Evolutionary conservation across 1,140 invertebrate species (phyloP).

Genomic region (Neodiprion fabricii): DNA sequence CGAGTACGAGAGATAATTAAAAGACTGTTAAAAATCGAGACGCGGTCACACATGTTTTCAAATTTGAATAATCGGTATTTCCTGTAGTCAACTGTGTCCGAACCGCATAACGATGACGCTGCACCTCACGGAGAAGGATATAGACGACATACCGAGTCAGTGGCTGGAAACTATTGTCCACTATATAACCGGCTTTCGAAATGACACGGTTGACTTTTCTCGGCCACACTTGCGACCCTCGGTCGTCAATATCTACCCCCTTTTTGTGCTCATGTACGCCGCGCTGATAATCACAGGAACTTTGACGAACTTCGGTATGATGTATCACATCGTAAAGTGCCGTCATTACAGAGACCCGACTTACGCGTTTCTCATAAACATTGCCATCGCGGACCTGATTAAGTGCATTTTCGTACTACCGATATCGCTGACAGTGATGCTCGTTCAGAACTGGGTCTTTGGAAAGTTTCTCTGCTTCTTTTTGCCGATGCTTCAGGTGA

Average conservation of each 20-base stretch:
- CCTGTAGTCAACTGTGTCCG: no score
- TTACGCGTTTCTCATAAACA: slow-evolving; percentile 71
- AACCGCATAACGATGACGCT: slow-evolving; percentile 11
- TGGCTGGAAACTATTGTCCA: slow-evolving; percentile 41
- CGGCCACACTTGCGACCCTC: slow-evolving; percentile 56
- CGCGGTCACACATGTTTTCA: no score
- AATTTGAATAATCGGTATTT: no score
- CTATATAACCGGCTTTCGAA: slow-evolving; percentile 42
- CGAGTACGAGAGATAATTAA: no score
- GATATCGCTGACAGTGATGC: slow-evolving; percentile 70
- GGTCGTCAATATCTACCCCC: slow-evolving; percentile 65
- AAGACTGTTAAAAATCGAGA: no score
- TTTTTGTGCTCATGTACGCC: slow-evolving; percentile 71
- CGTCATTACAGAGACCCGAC: slow-evolving; percentile 70
- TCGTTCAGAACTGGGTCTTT: slow-evolving; percentile 78
- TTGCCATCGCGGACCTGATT: slow-evolving; percentile 72
- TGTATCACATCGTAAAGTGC: slow-evolving; percentile 67
- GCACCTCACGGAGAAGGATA: slow-evolving; percentile 19
- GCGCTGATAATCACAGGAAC: slow-evolving; percentile 65
- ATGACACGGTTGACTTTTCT: slow-evolving; percentile 53
- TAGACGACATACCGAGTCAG: slow-evolving; percentile 34
- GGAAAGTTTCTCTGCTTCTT: slow-evolving; percentile 78
- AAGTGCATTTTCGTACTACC: slow-evolving; percentile 74
- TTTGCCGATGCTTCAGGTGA: slow-evolving; percentile 76
- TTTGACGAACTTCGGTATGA: slow-evolving; percentile 66